These are phyloP conservation scores for Drosophila subobscura DNA, from an alignment of 1,140 invertebrate genomes.

Conservation along the genomic window DNA sequence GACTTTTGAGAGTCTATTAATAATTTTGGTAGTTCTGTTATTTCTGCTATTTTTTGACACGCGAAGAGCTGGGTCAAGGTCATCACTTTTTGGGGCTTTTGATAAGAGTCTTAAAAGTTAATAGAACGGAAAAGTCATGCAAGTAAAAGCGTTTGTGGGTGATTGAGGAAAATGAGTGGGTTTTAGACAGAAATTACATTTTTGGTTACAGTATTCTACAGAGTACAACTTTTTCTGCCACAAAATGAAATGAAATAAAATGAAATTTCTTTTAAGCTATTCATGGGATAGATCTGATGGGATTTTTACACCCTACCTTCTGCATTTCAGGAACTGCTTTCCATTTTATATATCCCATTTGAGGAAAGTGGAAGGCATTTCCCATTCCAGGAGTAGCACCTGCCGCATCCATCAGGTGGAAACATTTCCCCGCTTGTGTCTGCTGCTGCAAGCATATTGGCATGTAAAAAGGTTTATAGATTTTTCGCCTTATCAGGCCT, in stretches of 20 bases:
- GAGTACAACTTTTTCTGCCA: too few species aligned
- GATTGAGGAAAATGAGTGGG: too few species aligned
- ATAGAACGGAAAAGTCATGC: slow-evolving; percentile 4
- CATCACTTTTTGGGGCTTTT: neutral
- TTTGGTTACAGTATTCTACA: too few species aligned
- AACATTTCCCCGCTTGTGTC: slow-evolving; percentile 14
- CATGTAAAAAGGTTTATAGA: slow-evolving; percentile 56
- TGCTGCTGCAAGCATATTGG: slow-evolving; percentile 22
- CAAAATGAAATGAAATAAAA: too few species aligned
- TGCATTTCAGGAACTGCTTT: too few species aligned
- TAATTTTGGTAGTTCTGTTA: slow-evolving; percentile 8
- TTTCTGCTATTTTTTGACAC: slow-evolving; percentile 6
- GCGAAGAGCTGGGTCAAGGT: slow-evolving; percentile 31
- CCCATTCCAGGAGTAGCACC: too few species aligned
- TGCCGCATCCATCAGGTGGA: neutral
- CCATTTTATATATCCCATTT: too few species aligned
- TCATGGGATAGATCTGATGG: too few species aligned
- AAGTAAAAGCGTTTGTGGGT: neutral
- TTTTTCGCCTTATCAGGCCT: slow-evolving; percentile 56
- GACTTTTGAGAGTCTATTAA: slow-evolving; percentile 10
- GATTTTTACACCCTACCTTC: too few species aligned
- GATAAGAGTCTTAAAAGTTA: neutral
- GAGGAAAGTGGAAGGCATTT: too few species aligned
- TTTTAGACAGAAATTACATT: too few species aligned
- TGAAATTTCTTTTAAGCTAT: too few species aligned